These are phyloP conservation scores for Dynastes tityus DNA, from an alignment of 2,888 invertebrate species.

Conservation along the genomic window DNA sequence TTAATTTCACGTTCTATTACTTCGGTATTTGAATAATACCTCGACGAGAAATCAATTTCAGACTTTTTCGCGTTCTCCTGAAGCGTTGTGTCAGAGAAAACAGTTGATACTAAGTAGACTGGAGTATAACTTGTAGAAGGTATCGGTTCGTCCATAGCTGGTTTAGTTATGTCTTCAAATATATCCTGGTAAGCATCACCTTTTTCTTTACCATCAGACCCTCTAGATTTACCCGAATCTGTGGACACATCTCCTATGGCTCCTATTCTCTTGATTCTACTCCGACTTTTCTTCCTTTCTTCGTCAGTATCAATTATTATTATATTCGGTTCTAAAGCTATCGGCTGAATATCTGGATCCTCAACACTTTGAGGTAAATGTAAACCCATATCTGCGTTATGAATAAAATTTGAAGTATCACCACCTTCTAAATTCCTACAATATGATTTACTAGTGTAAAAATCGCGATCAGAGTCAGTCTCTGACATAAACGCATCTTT, in stretches of 20 bases:
- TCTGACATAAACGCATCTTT: not conserved
- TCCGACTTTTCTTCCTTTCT: conserved; percentile 21
- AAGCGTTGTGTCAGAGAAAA: conserved; percentile 17
- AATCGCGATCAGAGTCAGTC: not conserved
- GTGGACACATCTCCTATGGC: conserved; percentile 21
- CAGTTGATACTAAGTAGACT: conserved; percentile 45
- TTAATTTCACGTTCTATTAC: conserved; percentile 35
- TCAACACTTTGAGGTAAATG: conserved; percentile 53
- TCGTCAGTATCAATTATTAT: conserved; percentile 45
- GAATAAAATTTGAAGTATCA: not conserved
- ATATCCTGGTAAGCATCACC: not conserved
- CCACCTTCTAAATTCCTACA: not conserved
- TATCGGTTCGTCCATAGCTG: not conserved
- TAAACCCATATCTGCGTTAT: not conserved
- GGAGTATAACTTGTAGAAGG: conserved; percentile 50
- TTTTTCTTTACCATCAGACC: not conserved
- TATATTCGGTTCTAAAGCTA: conserved; percentile 51
- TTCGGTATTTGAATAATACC: conserved; percentile 39
- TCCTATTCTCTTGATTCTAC: conserved; percentile 1
- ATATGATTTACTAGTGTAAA: not conserved
- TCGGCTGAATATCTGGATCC: conserved; percentile 27
- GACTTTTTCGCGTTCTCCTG: conserved; percentile 16
- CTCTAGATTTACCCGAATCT: conserved; percentile 3
- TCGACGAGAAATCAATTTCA: not conserved
- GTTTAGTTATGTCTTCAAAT: not conserved